These are phyloP conservation scores for Carettochelys insculpta DNA, from an alignment of 2,113 vertebrate species.

Conservation along the genomic window DNA sequence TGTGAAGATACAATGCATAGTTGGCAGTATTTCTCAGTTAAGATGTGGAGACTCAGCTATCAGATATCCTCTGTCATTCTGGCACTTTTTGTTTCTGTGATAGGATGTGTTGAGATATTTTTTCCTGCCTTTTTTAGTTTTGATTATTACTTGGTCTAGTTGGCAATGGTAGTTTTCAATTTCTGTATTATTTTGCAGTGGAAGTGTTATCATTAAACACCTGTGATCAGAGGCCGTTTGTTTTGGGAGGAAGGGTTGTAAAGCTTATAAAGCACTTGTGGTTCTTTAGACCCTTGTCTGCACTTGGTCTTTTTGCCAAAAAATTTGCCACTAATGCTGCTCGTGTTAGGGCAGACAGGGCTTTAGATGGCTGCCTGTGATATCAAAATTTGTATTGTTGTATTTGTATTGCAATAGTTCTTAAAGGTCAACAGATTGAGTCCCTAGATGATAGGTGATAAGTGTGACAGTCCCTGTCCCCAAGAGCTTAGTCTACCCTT, in stretches of 20 bases:
- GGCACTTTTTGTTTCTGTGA: too few species aligned
- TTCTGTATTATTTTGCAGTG: not conserved
- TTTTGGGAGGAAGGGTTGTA: not conserved
- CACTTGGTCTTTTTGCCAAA: not conserved
- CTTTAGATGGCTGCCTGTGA: not conserved
- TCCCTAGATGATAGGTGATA: not conserved
- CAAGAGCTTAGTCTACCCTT: not conserved
- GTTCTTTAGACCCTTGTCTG: not conserved
- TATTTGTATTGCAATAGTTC: too few species aligned
- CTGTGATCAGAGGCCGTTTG: not conserved
- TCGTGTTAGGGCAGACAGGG: not conserved
- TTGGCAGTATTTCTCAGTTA: too few species aligned
- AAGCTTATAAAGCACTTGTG: not conserved
- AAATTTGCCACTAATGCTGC: not conserved
- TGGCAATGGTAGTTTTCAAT: not conserved
- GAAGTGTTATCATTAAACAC: not conserved
- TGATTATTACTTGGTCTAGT: not conserved
- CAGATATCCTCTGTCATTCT: too few species aligned
- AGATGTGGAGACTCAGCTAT: too few species aligned
- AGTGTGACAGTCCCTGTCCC: not conserved
- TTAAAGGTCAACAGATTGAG: not conserved
- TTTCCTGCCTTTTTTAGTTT: not conserved
- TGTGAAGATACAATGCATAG: too few species aligned
- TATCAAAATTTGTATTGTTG: not conserved
- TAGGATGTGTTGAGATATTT: not conserved